Evolutionary conservation across 2,888 invertebrate species (phyloP).

Genomic region (Zaprionus lineosus): DNA sequence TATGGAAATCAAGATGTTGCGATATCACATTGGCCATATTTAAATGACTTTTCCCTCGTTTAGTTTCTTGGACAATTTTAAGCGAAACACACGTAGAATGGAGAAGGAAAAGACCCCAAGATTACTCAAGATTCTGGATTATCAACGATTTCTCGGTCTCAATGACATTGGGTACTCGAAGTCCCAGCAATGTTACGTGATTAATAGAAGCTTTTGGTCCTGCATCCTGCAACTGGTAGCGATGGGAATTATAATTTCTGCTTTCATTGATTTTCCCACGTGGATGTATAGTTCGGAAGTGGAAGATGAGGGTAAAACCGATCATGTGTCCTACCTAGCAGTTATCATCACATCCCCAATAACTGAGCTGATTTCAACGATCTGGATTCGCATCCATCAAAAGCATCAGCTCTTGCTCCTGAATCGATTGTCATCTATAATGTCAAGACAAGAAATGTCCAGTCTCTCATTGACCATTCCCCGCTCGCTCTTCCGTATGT

Average conservation of each 20-base stretch:
- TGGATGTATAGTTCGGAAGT: constrained; percentile 7
- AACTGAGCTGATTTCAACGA: too few species aligned
- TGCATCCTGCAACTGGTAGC: background rate
- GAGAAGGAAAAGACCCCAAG: background rate
- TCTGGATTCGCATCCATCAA: too few species aligned
- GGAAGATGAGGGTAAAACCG: background rate
- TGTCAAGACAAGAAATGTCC: too few species aligned
- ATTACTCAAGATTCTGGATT: constrained; percentile 12
- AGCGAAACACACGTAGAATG: constrained; percentile 4
- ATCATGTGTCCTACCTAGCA: background rate
- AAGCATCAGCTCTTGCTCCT: too few species aligned
- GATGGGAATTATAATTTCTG: constrained; percentile 3
- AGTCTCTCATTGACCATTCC: too few species aligned
- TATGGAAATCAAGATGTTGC: too few species aligned
- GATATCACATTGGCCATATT: too few species aligned
- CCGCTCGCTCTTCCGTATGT: too few species aligned
- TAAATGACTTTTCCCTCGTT: too few species aligned
- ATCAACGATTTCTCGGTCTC: constrained; percentile 38
- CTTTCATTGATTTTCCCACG: background rate
- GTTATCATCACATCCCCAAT: too few species aligned
- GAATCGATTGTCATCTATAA: too few species aligned
- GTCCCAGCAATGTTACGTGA: constrained; percentile 12
- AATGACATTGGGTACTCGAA: constrained; percentile 20
- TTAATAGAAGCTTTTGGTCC: constrained; percentile 16
- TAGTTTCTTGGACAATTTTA: constrained; percentile 9